Base-by-base conservation (phyloP, 2,888 invertebrate genomes). In the Tetanocera ferruginea region DNA sequence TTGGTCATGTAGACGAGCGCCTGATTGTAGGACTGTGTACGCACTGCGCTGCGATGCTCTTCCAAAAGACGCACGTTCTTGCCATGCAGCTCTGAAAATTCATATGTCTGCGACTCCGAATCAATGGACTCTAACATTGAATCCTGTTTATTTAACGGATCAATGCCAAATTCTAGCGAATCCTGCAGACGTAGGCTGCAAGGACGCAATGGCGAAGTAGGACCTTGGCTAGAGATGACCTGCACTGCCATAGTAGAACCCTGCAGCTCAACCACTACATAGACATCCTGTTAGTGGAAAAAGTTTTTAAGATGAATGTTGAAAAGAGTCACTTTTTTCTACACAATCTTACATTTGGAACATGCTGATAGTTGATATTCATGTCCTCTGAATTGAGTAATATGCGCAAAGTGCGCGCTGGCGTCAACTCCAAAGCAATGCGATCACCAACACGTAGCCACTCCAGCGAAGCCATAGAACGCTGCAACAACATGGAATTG, bases 11-110 rank as follows among this genome's bases (percentile, higher is more conserved):
- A 92, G 0, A 95, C 94, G 11, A 96, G 90, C 6, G 94, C 97
- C 85, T 97, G 95, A 89, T 97, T 95, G 87, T 96, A 97, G 34
- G 97, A 95, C 51, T 94, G 93, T 1, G 93, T 93, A 73, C 98
- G 92, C 83, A 92, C 90, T 0, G 97, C 97, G 25, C 92, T 90
- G 81, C 92, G 92, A 71, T 92, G 92, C 84, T 94, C 93, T 3
- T 91, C 91, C 17, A 93, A 87, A 6, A 96, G 91, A 81, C 92
- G 93, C 55, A 97, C 93, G 89, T 98, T 96, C 83, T 94, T 92
- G 0, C 97, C 97, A 85, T 96, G 96, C 83, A 95, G 92, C 82
- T 95, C 95, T 84, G 95, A 94, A 86, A 96, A 95, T 66, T 94
- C 95, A 83, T 94, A 95, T 1, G 91, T 91, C 19, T 91, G 89